A percentile compares a stretch with the other conserved stretches of the same genome.
phyloP scores from a whole-genome alignment of 92 coral and sea anemone species.

The Phenganax marumi region DNA sequence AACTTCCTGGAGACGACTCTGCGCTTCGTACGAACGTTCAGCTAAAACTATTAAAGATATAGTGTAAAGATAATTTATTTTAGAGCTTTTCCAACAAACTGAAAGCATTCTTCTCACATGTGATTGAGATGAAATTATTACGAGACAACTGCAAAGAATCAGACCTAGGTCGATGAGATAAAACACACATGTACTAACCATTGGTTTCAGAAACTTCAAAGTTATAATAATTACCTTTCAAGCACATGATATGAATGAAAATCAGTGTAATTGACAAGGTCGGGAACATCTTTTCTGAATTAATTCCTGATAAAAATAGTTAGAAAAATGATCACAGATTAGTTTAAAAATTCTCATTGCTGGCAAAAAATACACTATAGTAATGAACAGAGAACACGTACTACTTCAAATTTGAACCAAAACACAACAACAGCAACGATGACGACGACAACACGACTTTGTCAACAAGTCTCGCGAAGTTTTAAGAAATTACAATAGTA shows the following conservation, averaged over 20 bases:
- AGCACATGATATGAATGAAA: background rate
- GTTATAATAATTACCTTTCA: background rate
- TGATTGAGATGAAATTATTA: no score
- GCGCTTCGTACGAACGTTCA: slow-evolving; percentile 32
- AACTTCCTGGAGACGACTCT: slow-evolving; percentile 3
- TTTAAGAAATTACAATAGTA: no score
- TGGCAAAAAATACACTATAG: no score
- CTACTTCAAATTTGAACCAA: no score
- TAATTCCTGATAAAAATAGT: background rate
- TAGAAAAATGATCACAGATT: no score
- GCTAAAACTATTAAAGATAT: background rate
- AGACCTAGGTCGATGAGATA: no score
- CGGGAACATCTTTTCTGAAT: background rate
- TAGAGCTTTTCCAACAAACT: background rate
- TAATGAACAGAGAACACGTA: no score
- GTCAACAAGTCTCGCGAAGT: no score
- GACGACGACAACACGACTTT: no score
- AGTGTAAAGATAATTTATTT: background rate
- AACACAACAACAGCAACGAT: no score
- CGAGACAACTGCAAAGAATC: background rate
- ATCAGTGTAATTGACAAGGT: slow-evolving; percentile 4
- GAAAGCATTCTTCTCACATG: no score
- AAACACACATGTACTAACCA: background rate
- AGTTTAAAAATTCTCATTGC: no score
- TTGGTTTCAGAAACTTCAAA: background rate